A percentile compares a stretch with the other conserved stretches of the same genome.
Evolutionary conservation across 2,888 invertebrate genomes (phyloP).

Genomic region (Drosophila pegasa): DNA sequence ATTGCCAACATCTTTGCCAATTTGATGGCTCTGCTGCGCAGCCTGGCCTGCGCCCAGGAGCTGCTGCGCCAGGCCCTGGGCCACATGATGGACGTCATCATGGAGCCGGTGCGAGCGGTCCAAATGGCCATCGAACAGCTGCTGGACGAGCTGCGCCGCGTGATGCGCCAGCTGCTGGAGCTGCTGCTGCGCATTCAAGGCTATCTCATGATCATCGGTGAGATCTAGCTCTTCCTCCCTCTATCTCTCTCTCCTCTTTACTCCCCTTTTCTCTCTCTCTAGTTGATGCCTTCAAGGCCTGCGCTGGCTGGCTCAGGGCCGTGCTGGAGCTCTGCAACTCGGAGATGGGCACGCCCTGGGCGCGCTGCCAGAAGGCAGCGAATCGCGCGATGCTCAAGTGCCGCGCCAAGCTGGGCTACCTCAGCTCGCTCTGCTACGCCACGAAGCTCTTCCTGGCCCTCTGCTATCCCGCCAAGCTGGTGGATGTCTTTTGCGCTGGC

Average conservation of each 20-base stretch:
- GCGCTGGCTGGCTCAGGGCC: slow-evolving; percentile 89
- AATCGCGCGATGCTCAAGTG: slow-evolving; percentile 88
- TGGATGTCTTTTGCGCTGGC: slow-evolving; percentile 88
- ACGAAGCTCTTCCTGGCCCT: slow-evolving; percentile 87
- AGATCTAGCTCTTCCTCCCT: slow-evolving; percentile 65
- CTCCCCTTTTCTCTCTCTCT: slow-evolving; percentile 65
- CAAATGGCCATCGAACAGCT: slow-evolving; percentile 88
- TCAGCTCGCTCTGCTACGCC: slow-evolving; percentile 86
- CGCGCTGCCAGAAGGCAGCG: slow-evolving; percentile 89
- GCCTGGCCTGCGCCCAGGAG: slow-evolving; percentile 92
- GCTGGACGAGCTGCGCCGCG: slow-evolving; percentile 87
- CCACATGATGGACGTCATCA: slow-evolving; percentile 88
- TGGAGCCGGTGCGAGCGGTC: slow-evolving; percentile 89
- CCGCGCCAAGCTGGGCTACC: slow-evolving; percentile 86
- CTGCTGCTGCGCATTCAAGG: slow-evolving; percentile 87
- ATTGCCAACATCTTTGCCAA: slow-evolving; percentile 91
- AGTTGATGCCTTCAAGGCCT: slow-evolving; percentile 90
- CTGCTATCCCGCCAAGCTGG: slow-evolving; percentile 88
- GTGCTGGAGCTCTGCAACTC: slow-evolving; percentile 90
- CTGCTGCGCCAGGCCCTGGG: slow-evolving; percentile 88
- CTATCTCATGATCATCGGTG: slow-evolving; percentile 88
- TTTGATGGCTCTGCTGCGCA: slow-evolving; percentile 89
- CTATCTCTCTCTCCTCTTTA: not conserved
- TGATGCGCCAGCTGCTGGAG: slow-evolving; percentile 87
- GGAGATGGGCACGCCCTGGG: slow-evolving; percentile 90